Percentiles rank a stretch among this genome's conserved stretches.
Conservation (phyloP, 2,888 invertebrate species). For the Nomada lathburiana region DNA sequence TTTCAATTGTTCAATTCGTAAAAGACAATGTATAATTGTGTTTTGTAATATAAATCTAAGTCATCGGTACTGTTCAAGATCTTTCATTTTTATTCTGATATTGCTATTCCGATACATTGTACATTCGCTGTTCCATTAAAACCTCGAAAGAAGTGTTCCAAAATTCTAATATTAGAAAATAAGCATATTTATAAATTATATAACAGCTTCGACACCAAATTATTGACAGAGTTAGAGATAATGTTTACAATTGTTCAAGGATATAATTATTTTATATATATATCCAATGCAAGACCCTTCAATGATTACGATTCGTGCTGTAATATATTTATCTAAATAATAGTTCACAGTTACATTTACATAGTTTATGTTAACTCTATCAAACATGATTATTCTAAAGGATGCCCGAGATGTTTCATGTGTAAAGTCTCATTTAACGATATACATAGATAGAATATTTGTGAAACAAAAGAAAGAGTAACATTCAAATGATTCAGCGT, state of each 20-base stretch:
- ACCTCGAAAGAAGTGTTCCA: constrained; percentile 53
- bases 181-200: constrained; percentile 47
- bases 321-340: constrained; percentile 59
- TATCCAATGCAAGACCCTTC: constrained; percentile 6
- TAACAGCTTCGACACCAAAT: constrained; percentile 42
- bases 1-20: constrained; percentile 11
- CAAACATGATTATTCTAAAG: constrained; percentile 27
- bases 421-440: neutral
- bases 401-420: neutral
- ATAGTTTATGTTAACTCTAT: constrained; percentile 39
- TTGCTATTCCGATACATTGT: constrained; percentile 26
- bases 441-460: neutral
- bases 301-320: constrained; percentile 44
- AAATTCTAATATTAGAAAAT: constrained; percentile 39
- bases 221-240: constrained; percentile 32
- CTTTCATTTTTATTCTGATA: constrained; percentile 19
- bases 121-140: constrained; percentile 33
- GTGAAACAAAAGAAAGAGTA: neutral
- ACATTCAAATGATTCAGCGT: constrained; percentile 23
- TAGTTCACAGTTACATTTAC: constrained; percentile 48
- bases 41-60: constrained; percentile 12
- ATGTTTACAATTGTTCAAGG: constrained; percentile 29
- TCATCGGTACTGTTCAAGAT: neutral
- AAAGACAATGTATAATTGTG: constrained; percentile 26
- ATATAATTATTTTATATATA: constrained; percentile 32